Percentiles rank a stretch among this genome's conserved stretches.
These are phyloP conservation scores for Promerops cafer DNA, from an alignment of 2,113 vertebrate species.

Conservation along the genomic window DNA sequence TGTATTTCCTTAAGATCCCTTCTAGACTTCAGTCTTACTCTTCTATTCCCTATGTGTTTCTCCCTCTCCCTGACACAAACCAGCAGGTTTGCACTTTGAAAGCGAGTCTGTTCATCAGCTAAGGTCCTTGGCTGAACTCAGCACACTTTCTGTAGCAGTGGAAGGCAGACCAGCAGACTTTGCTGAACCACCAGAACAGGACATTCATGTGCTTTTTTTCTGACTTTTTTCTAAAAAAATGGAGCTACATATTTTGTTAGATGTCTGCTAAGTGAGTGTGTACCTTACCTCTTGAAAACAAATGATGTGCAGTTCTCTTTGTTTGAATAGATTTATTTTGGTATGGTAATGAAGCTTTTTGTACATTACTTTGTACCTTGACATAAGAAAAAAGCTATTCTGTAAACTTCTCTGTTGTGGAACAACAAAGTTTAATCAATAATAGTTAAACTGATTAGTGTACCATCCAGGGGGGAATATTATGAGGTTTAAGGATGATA, in stretches of 20 bases:
- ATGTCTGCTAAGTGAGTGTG: neutral
- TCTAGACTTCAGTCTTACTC: neutral
- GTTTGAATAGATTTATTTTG: neutral
- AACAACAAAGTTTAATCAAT: neutral
- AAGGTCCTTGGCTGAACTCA: neutral
- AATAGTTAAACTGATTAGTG: neutral
- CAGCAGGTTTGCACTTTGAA: neutral
- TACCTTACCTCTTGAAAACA: neutral
- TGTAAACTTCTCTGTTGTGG: neutral
- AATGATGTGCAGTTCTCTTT: neutral
- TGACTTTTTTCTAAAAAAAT: neutral
- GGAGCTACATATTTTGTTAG: neutral
- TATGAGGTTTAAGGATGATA: neutral
- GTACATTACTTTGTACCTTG: neutral
- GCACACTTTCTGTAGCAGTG: neutral
- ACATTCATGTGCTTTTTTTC: neutral
- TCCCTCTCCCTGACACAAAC: neutral
- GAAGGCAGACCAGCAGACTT: neutral
- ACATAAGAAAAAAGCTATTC: neutral
- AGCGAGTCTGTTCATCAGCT: neutral
- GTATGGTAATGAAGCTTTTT: neutral
- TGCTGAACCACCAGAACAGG: neutral
- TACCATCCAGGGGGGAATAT: neutral
- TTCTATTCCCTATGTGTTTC: neutral
- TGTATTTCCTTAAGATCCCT: neutral